Base-by-base conservation (phyloP, 2,113 vertebrate genomes). In the Myotis brandtii region DNA sequence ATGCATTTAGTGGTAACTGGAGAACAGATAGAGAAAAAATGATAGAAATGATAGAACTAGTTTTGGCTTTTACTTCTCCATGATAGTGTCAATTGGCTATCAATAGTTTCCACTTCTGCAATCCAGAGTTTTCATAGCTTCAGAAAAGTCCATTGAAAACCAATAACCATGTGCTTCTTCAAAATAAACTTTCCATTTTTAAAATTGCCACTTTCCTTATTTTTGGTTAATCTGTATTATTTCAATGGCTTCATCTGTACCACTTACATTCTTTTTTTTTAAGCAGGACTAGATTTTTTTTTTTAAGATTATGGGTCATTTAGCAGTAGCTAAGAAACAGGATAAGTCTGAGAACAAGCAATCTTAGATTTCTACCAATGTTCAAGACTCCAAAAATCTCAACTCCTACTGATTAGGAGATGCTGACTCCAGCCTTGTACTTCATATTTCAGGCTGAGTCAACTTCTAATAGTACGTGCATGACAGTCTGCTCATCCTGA, bases 51-150 rank as follows among this genome's bases (percentile, higher is more conserved):
- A 34, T 64, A 34, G 37, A 79, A 84, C n/a, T 83, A 75, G 25
- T 75, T 86, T 92, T 87, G 23, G 25, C 32, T 75, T 95, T 83
- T 50, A 25, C 27, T 83, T 93, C 64, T 89, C 34, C 25, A 37
- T 16, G 14, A 69, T 52, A 92, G 20, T 20, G 6, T 89, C 69
- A 62, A 10, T 40, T 69, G 64, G 4, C 17, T 34, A 30, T 48
- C 18, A 92, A 25, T 84, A 54, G 6, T 70, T 94, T 70, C 10
- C 9, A 76, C n/a, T 86, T 86, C 27, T 91, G 27, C 25, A 95
- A 54, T 52, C 52, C 13, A 23, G 43, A 8, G 2, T 50, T 81
- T 64, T 67, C 7, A 73, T 48, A 54, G 32, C 6, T 79, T 30
- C 32, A 83, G 64, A 2, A 86, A 46, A 46, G 27, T 14, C 32